Evolutionary conservation across 2,888 invertebrate species (phyloP).

Genomic region (Dicycla oo): DNA sequence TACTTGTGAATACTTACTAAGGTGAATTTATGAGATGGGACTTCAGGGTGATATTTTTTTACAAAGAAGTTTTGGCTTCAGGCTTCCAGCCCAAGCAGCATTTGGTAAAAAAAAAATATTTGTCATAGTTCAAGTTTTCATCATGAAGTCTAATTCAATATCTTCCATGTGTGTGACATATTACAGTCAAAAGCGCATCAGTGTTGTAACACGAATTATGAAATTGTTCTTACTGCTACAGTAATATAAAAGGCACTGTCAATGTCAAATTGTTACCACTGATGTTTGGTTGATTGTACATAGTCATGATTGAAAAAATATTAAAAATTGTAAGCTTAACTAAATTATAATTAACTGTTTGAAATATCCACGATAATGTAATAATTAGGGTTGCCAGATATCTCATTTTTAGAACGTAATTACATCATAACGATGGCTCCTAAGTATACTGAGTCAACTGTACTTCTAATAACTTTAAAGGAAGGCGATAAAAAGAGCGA

Average conservation of each 20-base stretch:
- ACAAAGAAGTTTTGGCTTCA: not conserved
- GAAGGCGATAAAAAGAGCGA: too few species aligned
- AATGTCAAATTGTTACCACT: not conserved
- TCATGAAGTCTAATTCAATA: not conserved
- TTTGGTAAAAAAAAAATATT: not conserved
- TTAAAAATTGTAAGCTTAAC: not conserved
- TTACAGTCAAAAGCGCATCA: not conserved
- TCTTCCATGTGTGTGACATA: not conserved
- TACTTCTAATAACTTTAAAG: too few species aligned
- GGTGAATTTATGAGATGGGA: not conserved
- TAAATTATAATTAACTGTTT: conserved; percentile 1
- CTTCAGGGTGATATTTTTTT: not conserved
- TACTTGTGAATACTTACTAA: too few species aligned
- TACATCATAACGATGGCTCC: too few species aligned
- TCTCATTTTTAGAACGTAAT: too few species aligned
- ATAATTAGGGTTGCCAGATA: not conserved
- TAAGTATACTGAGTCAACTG: too few species aligned
- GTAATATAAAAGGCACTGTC: too few species aligned
- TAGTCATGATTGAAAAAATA: not conserved
- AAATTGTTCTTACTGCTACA: not conserved
- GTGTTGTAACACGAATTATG: not conserved
- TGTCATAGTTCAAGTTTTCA: not conserved
- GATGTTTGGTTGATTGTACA: not conserved
- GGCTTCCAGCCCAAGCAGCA: not conserved
- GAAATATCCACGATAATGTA: not conserved